Percentiles rank a stretch among this genome's conserved stretches.
Evolutionary conservation across 1,140 invertebrate genomes (phyloP).

Genomic region (Bombus breviceps): DNA sequence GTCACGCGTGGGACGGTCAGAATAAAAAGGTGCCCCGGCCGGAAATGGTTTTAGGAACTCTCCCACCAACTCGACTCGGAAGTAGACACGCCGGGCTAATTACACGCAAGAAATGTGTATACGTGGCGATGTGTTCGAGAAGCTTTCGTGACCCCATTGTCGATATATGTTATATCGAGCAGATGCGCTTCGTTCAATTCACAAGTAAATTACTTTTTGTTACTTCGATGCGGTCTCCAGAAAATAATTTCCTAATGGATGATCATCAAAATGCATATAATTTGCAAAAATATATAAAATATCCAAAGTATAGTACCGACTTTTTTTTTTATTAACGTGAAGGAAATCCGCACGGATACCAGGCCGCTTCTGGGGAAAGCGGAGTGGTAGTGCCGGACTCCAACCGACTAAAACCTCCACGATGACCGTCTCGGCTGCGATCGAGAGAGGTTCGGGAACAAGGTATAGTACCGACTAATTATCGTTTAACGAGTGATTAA

Average conservation of each 20-base stretch:
- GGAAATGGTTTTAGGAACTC: constrained; percentile 80
- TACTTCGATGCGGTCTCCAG: no score
- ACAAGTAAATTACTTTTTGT: not conserved
- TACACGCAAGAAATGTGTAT: constrained; percentile 68
- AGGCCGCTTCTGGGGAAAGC: no score
- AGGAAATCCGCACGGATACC: no score
- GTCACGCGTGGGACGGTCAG: constrained; percentile 73
- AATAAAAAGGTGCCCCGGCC: constrained; percentile 76
- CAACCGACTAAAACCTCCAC: no score
- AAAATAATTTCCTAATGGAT: not conserved
- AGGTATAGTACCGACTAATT: no score
- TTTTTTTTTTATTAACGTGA: no score
- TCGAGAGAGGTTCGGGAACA: no score
- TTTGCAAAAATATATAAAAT: no score
- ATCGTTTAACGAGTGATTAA: no score
- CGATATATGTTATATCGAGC: not conserved
- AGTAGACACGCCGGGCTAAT: constrained; percentile 77
- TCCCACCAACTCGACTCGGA: constrained; percentile 74
- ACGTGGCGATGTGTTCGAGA: constrained; percentile 51
- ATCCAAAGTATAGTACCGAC: no score
- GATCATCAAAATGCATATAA: not conserved
- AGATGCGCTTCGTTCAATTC: not conserved
- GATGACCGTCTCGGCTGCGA: no score
- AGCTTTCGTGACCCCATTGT: constrained; percentile 29
- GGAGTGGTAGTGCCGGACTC: no score